Evolutionary conservation across 2,797 vertebrate genomes (phyloP).

Genomic region (Tolypeutes matacus): DNA sequence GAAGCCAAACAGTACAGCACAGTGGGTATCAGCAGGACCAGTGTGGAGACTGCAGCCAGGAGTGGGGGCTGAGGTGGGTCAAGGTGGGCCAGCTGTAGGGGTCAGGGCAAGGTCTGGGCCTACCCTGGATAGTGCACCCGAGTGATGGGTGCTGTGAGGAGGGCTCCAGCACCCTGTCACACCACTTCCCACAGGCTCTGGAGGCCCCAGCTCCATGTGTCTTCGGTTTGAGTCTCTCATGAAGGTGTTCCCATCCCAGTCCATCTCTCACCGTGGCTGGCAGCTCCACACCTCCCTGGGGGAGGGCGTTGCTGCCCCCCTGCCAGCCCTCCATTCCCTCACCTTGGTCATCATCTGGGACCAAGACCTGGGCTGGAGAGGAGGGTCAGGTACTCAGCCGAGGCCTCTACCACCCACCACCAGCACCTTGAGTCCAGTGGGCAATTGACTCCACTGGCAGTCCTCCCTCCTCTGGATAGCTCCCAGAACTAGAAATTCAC

Average conservation of each 20-base stretch:
- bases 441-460: not conserved
- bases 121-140: not conserved
- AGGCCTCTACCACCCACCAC: not conserved
- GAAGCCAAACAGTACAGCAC: not conserved
- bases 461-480: not conserved
- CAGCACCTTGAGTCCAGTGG: not conserved
- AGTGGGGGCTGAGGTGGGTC: too few relatives aligned
- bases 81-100: too few relatives aligned
- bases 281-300: not conserved
- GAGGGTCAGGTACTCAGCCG: not conserved
- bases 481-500: not conserved
- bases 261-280: not conserved
- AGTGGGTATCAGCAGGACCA: not conserved
- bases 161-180: not conserved
- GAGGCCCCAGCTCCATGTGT: rapidly evolving
- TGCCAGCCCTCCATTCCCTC: too few relatives aligned
- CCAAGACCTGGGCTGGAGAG: not conserved
- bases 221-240: not conserved
- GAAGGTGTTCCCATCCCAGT: not conserved
- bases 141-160: not conserved
- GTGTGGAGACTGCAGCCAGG: not conserved
- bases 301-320: not conserved
- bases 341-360: not conserved
- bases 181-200: not conserved
- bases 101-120: too few relatives aligned